phyloP scores from a whole-genome alignment of 1,140 invertebrate genomes.

The Eufriesea mexicana region DNA sequence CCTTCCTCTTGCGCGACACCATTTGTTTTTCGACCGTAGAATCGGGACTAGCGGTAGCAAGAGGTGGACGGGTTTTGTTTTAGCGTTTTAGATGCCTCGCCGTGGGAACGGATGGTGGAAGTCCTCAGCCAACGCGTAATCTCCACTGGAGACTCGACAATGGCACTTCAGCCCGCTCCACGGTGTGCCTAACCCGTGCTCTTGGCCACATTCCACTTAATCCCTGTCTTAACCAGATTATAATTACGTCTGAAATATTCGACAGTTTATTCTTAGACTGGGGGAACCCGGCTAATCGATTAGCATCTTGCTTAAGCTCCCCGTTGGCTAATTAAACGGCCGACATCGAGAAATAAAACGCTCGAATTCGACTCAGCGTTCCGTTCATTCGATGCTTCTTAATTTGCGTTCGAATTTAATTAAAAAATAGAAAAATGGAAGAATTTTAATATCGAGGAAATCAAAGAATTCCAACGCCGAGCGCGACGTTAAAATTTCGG shows the following conservation, averaged over 20 bases:
- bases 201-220: constrained; percentile 31
- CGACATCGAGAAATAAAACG: too few relatives aligned
- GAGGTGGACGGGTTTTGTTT: constrained; percentile 73
- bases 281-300: neutral
- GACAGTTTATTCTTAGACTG: neutral
- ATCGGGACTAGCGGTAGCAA: constrained; percentile 30
- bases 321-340: too few relatives aligned
- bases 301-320: neutral
- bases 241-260: neutral
- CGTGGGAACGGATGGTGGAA: constrained; percentile 75
- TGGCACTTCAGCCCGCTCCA: constrained; percentile 50
- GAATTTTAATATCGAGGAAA: neutral
- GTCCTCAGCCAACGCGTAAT: constrained; percentile 54
- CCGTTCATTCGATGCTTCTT: too few relatives aligned
- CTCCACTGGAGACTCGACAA: constrained; percentile 58
- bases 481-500: too few relatives aligned
- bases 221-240: neutral
- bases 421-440: neutral
- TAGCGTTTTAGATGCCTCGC: constrained; percentile 75
- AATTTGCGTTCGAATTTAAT: too few relatives aligned
- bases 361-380: too few relatives aligned
- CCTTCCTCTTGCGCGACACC: constrained; percentile 62
- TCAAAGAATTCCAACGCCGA: neutral
- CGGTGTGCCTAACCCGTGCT: constrained; percentile 9
- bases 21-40: constrained; percentile 68